Percentiles rank a stretch among this genome's conserved stretches.
These are phyloP conservation scores for Bathynomus jamesi DNA, from an alignment of 1,140 invertebrate species.

Conservation along the genomic window DNA sequence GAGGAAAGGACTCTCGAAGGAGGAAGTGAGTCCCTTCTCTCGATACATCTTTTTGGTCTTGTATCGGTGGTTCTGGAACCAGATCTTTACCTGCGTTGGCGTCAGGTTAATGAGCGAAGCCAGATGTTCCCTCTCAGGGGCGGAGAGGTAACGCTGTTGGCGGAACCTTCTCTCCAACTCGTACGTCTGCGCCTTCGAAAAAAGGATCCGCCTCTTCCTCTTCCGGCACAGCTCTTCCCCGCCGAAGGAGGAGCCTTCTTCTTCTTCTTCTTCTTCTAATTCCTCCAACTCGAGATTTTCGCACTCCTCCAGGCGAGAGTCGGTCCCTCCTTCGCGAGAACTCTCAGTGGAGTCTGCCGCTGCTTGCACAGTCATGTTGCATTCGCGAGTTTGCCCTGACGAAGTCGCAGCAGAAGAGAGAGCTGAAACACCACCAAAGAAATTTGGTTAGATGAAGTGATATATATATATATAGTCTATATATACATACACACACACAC, in stretches of 20 bases:
- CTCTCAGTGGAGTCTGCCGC: conserved; percentile 34
- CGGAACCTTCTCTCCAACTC: conserved; percentile 92
- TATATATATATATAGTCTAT: background rate
- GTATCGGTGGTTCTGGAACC: conserved; percentile 94
- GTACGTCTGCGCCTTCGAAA: conserved; percentile 94
- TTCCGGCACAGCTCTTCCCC: conserved; percentile 49
- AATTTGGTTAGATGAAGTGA: no score
- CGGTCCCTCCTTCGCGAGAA: conserved; percentile 4
- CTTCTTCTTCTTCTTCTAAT: conserved; percentile 21
- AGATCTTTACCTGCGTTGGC: conserved; percentile 60
- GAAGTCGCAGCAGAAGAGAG: background rate
- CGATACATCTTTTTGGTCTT: conserved; percentile 66
- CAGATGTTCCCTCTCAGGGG: conserved; percentile 89
- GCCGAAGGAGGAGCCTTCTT: conserved; percentile 14
- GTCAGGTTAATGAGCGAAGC: conserved; percentile 85
- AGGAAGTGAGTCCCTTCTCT: conserved; percentile 30
- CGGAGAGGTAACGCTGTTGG: conserved; percentile 90
- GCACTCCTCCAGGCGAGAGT: conserved; percentile 19
- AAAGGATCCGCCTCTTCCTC: conserved; percentile 89
- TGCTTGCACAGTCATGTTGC: conserved; percentile 13
- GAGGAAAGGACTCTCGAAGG: conserved; percentile 22
- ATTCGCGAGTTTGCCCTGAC: background rate
- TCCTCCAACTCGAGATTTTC: conserved; percentile 28
- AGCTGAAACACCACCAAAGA: no score
- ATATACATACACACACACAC: background rate